Percentiles rank a stretch among this genome's conserved stretches.
These are phyloP conservation scores for Drosophila setifemur DNA, from an alignment of 1,140 invertebrate genomes.

Conservation along the genomic window DNA sequence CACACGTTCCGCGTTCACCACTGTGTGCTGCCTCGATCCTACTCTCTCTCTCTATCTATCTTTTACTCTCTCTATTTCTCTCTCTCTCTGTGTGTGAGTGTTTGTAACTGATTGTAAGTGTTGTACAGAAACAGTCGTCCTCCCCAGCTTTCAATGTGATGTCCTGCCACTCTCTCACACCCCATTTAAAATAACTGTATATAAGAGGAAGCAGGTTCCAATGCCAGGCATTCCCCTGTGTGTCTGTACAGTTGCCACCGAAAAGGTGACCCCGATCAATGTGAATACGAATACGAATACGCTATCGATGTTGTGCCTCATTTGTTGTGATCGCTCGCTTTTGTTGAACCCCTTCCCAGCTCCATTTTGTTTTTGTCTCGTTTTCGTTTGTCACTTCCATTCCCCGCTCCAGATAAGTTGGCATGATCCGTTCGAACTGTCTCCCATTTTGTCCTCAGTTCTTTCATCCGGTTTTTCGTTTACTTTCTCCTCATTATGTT, in stretches of 20 bases:
- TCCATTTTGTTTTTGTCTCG: constrained; percentile 2
- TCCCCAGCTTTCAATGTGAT: constrained; percentile 9
- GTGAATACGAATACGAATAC: constrained; percentile 36
- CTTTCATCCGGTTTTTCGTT: constrained; percentile 26
- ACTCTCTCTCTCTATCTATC: constrained; percentile 15
- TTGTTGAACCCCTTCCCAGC: not conserved
- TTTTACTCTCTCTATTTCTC: constrained; percentile 6
- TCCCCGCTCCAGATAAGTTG: constrained; percentile 1
- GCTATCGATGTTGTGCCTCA: constrained; percentile 32
- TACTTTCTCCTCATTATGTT: constrained; percentile 25
- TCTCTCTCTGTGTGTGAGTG: constrained; percentile 23
- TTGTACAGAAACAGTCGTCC: constrained; percentile 19
- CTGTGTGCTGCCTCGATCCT: constrained; percentile 30
- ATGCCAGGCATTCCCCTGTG: not conserved
- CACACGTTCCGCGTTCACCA: constrained; percentile 21
- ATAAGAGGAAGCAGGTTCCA: constrained; percentile 3
- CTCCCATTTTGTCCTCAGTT: constrained; percentile 15
- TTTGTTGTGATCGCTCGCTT: constrained; percentile 59
- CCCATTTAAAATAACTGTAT: constrained; percentile 12
- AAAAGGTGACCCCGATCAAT: constrained; percentile 1
- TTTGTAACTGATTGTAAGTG: constrained; percentile 31
- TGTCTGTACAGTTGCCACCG: constrained; percentile 18
- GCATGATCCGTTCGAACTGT: constrained; percentile 19
- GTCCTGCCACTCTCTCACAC: not conserved
- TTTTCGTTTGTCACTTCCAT: constrained; percentile 11